Conservation (phyloP, 2,888 invertebrate species). For the Actias luna region DNA sequence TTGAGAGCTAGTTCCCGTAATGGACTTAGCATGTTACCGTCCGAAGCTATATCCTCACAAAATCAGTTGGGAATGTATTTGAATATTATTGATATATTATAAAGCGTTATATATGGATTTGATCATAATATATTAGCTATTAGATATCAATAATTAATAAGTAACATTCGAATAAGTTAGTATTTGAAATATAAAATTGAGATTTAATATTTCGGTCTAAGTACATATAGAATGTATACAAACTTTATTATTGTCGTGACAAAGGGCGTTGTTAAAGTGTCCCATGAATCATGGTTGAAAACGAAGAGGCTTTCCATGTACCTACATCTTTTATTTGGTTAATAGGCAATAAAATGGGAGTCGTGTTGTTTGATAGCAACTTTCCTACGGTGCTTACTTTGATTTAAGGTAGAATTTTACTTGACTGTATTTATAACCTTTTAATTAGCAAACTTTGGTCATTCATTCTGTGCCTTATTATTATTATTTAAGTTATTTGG, state of each 20-base stretch:
- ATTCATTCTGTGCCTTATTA: neutral
- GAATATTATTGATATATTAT: too few relatives aligned
- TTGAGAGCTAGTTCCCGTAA: too few relatives aligned
- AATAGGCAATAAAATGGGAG: constrained; percentile 25
- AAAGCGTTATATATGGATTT: neutral
- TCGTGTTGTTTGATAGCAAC: constrained; percentile 14
- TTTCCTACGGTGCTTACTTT: neutral
- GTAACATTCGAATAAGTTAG: neutral
- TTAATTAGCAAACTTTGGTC: neutral
- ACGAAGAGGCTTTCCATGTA: constrained; percentile 32
- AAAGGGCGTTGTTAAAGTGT: constrained; percentile 18
- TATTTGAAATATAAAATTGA: neutral
- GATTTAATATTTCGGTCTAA: neutral
- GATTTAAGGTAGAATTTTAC: neutral
- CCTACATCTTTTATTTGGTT: constrained; percentile 26
- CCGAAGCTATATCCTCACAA: too few relatives aligned
- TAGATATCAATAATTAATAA: neutral
- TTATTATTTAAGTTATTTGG: too few relatives aligned
- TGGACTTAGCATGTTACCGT: too few relatives aligned
- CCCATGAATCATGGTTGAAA: constrained; percentile 13
- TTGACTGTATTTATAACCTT: neutral
- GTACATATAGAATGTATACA: constrained; percentile 2
- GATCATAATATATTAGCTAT: neutral
- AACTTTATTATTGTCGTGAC: constrained; percentile 7
- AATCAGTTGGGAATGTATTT: too few relatives aligned